Percentiles rank a stretch among this genome's conserved stretches.
Conservation (phyloP, 2,888 invertebrate genomes). For the Catocala nupta region DNA sequence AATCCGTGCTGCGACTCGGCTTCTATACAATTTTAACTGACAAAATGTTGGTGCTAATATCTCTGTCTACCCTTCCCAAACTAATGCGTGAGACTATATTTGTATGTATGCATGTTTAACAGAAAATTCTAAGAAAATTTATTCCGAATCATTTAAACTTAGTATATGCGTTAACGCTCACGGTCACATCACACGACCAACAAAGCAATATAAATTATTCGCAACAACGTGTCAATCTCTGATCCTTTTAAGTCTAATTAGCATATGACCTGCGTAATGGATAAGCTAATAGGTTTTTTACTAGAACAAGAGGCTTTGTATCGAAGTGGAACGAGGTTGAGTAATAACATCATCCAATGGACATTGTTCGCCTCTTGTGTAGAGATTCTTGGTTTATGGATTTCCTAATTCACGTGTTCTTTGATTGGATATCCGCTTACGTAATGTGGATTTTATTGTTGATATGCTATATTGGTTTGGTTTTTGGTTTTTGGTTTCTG, state of each 20-base stretch:
- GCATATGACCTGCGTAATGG: conserved; percentile 53
- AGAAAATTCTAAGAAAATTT: no score
- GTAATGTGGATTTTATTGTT: background rate
- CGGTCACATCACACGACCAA: no score
- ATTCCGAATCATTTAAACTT: no score
- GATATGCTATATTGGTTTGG: no score
- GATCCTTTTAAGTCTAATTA: conserved; percentile 69
- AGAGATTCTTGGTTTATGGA: conserved; percentile 23
- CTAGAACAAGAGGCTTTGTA: conserved; percentile 57
- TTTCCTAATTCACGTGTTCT: conserved; percentile 21
- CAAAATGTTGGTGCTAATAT: no score
- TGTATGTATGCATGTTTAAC: no score
- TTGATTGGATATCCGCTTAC: conserved; percentile 4
- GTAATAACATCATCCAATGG: conserved; percentile 1
- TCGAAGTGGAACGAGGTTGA: conserved; percentile 42
- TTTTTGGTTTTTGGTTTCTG: no score
- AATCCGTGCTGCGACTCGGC: no score
- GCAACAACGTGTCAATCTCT: conserved; percentile 57
- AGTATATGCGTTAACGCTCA: no score
- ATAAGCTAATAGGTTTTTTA: conserved; percentile 56
- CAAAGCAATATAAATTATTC: conserved; percentile 29
- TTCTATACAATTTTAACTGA: no score
- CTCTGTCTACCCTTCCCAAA: no score
- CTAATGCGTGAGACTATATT: no score
- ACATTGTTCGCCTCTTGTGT: conserved; percentile 5